Conservation (phyloP, 2,113 vertebrate species). For the Stigmatopora argus region DNA sequence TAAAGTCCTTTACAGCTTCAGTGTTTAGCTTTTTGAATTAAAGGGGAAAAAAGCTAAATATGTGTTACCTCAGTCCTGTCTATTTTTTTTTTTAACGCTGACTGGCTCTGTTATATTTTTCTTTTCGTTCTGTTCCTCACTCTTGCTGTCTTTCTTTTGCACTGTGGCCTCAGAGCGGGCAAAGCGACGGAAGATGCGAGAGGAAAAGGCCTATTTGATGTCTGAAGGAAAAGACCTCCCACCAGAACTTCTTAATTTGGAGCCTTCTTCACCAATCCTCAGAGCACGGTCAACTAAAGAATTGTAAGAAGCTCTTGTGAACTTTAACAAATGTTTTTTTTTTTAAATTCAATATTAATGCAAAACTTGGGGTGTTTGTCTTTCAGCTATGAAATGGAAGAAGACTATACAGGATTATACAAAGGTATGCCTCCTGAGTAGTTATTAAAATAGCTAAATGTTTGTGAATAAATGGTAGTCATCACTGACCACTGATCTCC, state of each 20-base stretch:
- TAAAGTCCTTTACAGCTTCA: constrained; percentile 8
- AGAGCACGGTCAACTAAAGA: constrained; percentile 79
- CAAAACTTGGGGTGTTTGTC: not conserved
- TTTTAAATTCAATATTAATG: not conserved
- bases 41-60: constrained; percentile 11
- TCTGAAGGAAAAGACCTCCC: constrained; percentile 91
- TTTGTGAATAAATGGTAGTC: not conserved
- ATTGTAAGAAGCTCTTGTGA: constrained; percentile 73
- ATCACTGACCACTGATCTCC: constrained; percentile 1
- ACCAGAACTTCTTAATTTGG: constrained; percentile 84
- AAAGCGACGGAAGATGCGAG: constrained; percentile 86
- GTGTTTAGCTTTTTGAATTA: constrained; percentile 16
- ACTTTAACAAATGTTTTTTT: not conserved
- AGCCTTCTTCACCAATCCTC: constrained; percentile 80
- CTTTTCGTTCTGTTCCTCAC: not conserved
- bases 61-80: not conserved
- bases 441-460: not conserved
- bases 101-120: not conserved
- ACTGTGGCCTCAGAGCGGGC: constrained; percentile 77
- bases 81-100: not conserved
- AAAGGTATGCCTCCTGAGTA: constrained; percentile 76
- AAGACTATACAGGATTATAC: constrained; percentile 92
- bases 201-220: constrained; percentile 88
- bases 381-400: constrained; percentile 90
- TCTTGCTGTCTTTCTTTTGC: not conserved